Evolutionary conservation across 2,797 vertebrate genomes (phyloP).

Genomic region (Numenius phaeopus): DNA sequence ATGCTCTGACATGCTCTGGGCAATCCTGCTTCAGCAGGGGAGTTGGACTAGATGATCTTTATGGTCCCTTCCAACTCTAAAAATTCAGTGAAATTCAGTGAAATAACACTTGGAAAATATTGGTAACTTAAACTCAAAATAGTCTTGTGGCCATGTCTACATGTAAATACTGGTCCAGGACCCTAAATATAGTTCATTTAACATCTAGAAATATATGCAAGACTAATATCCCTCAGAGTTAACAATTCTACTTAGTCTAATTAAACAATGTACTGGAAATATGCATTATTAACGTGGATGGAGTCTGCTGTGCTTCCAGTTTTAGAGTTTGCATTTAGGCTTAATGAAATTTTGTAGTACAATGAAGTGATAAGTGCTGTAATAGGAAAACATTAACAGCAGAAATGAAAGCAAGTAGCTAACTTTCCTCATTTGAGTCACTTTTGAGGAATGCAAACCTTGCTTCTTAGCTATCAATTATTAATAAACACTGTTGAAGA

Average conservation of each 20-base stretch:
- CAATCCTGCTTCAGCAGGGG: too few species aligned
- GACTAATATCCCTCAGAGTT: not conserved
- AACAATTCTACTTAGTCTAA: not conserved
- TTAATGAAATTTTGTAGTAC: not conserved
- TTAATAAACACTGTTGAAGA: not conserved
- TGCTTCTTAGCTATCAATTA: not conserved
- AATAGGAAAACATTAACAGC: not conserved
- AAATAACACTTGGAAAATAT: not conserved
- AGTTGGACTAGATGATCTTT: too few species aligned
- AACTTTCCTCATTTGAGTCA: not conserved
- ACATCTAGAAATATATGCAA: not conserved
- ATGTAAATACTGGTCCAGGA: not conserved
- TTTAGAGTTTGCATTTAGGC: not conserved
- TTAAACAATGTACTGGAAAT: not conserved
- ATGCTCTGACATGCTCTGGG: too few species aligned
- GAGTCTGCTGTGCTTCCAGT: not conserved
- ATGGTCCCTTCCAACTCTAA: too few species aligned
- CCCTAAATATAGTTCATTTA: not conserved
- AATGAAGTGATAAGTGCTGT: not conserved
- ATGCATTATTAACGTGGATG: not conserved
- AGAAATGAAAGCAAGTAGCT: not conserved
- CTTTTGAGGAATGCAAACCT: not conserved
- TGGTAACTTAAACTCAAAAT: not conserved
- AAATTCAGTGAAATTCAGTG: too few species aligned
- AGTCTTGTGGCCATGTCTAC: not conserved